These are phyloP conservation scores for Diloba caeruleocephala DNA, from an alignment of 2,888 invertebrate genomes.

Conservation along the genomic window DNA sequence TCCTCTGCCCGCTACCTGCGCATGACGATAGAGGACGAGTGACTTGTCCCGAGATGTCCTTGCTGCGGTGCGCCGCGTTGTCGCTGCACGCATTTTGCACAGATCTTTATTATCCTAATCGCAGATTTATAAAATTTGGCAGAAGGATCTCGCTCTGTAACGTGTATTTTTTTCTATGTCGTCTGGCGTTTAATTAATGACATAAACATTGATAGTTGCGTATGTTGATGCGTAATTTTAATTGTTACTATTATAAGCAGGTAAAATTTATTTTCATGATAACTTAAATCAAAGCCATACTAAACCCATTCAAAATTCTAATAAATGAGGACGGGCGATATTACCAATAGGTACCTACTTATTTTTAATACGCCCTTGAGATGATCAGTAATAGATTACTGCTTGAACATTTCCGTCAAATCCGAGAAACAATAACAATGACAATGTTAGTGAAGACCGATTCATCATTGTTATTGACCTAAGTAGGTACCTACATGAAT, in stretches of 20 bases:
- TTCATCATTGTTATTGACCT: constrained; percentile 6
- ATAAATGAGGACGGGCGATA: too few species aligned
- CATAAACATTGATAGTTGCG: neutral
- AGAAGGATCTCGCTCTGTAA: neutral
- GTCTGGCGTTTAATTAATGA: neutral
- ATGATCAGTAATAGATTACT: neutral
- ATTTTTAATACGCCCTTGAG: neutral
- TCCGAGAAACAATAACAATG: constrained; percentile 3
- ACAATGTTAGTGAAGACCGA: constrained; percentile 6
- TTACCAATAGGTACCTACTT: neutral
- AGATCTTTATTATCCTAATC: constrained; percentile 41
- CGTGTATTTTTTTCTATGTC: neutral
- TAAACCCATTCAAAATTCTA: too few species aligned
- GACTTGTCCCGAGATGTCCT: constrained; percentile 84
- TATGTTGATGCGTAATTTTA: neutral
- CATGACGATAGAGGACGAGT: constrained; percentile 84
- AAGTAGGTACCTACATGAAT: neutral
- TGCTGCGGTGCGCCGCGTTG: constrained; percentile 64
- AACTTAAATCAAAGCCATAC: too few species aligned
- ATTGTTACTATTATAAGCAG: neutral
- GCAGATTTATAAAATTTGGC: constrained; percentile 14
- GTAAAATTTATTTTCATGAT: too few species aligned
- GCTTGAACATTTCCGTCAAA: neutral
- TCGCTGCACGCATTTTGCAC: constrained; percentile 68
- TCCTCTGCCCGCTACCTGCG: constrained; percentile 87